phyloP scores from a whole-genome alignment of 92 coral and sea anemone species.

The Zoanthus sociatus region DNA sequence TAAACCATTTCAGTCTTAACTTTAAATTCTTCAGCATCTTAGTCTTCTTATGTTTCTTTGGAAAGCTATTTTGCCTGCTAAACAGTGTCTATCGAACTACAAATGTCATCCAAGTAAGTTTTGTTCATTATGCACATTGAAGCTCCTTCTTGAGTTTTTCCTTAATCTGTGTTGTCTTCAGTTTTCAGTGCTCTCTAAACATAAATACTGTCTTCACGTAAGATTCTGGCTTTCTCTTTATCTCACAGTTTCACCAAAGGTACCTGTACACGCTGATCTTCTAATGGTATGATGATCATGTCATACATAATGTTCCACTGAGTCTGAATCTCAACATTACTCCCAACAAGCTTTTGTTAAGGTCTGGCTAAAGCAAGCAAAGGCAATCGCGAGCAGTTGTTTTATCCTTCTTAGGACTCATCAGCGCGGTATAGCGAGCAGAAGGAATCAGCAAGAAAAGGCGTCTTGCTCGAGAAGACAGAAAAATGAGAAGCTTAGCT shows the following conservation, averaged over 20 bases:
- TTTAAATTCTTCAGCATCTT: not conserved
- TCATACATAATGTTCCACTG: conserved; percentile 65
- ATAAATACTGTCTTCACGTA: conserved; percentile 46
- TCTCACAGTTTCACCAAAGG: conserved; percentile 37
- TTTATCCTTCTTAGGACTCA: too few species aligned
- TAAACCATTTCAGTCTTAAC: not conserved
- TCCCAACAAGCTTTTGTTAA: conserved; percentile 46
- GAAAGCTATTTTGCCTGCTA: not conserved
- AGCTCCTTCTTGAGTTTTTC: conserved; percentile 40
- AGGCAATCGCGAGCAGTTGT: too few species aligned
- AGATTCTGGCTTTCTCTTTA: conserved; percentile 25
- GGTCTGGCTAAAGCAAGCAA: conserved; percentile 4
- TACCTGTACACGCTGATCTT: conserved; percentile 56
- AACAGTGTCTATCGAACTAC: conserved; percentile 36
- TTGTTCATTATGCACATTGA: conserved; percentile 33
- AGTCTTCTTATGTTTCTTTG: not conserved
- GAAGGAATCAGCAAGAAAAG: too few species aligned
- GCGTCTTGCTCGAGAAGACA: too few species aligned
- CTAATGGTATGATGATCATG: conserved; percentile 50
- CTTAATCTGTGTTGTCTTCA: conserved; percentile 46
- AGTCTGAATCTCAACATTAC: conserved; percentile 54
- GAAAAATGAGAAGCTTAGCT: too few species aligned
- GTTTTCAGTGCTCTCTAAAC: conserved; percentile 44
- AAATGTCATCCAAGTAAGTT: conserved; percentile 59
- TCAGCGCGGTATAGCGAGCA: too few species aligned